Evolutionary conservation across 1,140 invertebrate species (phyloP).

Genomic region (Polyergus mexicanus): DNA sequence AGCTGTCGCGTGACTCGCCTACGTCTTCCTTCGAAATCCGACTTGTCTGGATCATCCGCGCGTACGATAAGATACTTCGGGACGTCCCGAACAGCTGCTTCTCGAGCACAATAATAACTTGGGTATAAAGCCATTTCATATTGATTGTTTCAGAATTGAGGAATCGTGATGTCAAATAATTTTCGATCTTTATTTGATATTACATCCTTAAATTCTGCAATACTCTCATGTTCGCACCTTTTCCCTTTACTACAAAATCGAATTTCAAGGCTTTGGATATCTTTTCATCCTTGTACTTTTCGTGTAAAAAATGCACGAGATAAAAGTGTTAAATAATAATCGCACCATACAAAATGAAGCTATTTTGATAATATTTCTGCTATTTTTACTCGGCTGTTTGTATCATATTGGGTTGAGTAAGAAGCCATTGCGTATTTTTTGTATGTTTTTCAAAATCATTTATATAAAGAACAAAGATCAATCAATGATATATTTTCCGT

Average conservation of each 20-base stretch:
- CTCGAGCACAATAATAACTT: not conserved
- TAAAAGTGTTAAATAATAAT: not conserved
- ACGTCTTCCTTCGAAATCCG: conserved; percentile 73
- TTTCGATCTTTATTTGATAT: conserved; percentile 11
- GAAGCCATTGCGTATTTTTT: too few relatives aligned
- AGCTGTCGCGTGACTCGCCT: conserved; percentile 72
- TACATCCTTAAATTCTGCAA: not conserved
- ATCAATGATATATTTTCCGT: too few relatives aligned
- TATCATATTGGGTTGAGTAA: too few relatives aligned
- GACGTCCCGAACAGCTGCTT: conserved; percentile 28
- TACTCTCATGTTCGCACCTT: not conserved
- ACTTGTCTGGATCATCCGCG: conserved; percentile 43
- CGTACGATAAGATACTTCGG: conserved; percentile 34
- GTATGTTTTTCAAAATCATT: too few relatives aligned
- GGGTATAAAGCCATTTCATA: conserved; percentile 36
- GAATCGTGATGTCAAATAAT: not conserved
- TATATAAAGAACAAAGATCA: too few relatives aligned
- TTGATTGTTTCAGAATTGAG: not conserved
- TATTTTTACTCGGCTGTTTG: not conserved
- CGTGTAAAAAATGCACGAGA: not conserved
- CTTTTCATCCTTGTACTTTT: not conserved
- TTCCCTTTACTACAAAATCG: not conserved
- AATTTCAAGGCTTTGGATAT: not conserved
- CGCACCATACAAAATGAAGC: conserved; percentile 11
- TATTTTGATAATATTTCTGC: not conserved